phyloP scores from a whole-genome alignment of 2,797 vertebrate genomes.

The Lepilemur septentrionalis region DNA sequence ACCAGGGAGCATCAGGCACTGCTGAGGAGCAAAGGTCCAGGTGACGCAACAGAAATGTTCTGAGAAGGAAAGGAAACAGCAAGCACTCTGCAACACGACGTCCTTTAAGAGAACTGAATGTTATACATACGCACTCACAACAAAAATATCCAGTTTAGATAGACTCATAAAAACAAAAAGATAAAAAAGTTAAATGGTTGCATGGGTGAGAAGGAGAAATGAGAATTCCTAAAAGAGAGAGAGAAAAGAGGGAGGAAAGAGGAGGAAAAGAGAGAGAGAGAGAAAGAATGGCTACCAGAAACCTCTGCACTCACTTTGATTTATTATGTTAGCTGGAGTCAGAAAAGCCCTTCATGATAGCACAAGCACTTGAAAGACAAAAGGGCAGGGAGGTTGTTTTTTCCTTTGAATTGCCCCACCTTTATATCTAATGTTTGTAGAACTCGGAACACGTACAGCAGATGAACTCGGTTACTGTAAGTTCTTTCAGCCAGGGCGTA shows the following conservation, averaged over 20 bases:
- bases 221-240: neutral
- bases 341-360: neutral
- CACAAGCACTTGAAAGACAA: neutral
- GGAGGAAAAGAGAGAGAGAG: neutral
- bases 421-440: constrained; percentile 36
- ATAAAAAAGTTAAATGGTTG: neutral
- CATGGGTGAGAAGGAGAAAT: neutral
- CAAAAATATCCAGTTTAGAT: neutral
- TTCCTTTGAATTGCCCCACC: neutral
- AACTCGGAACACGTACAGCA: neutral
- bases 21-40: neutral
- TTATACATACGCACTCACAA: neutral
- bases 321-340: neutral
- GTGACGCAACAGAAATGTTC: too few relatives aligned
- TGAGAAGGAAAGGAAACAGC: neutral
- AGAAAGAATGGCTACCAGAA: neutral
- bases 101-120: neutral
- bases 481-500: neutral
- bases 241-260: neutral
- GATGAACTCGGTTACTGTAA: neutral
- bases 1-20: neutral
- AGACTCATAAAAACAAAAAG: neutral
- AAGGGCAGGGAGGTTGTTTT: neutral
- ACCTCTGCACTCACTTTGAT: constrained; percentile 1
- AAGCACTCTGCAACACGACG: neutral